phyloP scores from a whole-genome alignment of 1,140 invertebrate genomes.

The Eriocheir sinensis region DNA sequence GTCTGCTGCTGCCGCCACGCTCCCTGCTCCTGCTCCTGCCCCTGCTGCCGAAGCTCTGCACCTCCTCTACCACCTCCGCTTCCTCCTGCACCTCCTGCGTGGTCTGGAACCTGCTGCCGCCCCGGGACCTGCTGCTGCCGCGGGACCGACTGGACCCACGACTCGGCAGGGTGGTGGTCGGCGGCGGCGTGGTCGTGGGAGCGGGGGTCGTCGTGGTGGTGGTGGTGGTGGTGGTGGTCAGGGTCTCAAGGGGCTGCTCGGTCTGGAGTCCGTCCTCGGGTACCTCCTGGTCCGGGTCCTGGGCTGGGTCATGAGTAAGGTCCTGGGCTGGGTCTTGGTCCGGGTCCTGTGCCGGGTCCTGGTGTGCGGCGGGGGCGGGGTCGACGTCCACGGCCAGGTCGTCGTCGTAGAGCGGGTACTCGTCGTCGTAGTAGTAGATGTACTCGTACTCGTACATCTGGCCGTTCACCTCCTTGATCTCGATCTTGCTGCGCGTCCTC shows the following conservation, averaged over 20 bases:
- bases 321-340: no score
- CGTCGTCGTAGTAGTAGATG: constrained; percentile 77
- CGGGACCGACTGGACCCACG: constrained; percentile 9
- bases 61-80: not conserved
- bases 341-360: not conserved
- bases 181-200: constrained; percentile 64
- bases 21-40: constrained; percentile 27
- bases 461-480: constrained; percentile 78
- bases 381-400: constrained; percentile 45
- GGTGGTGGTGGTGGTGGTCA: constrained; percentile 64
- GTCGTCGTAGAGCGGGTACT: constrained; percentile 72
- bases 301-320: no score
- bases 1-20: not conserved
- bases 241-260: constrained; percentile 3
- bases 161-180: constrained; percentile 48
- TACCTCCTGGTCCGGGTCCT: not conserved
- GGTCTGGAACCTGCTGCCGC: constrained; percentile 29
- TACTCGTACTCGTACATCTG: constrained; percentile 78
- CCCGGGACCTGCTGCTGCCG: constrained; percentile 45
- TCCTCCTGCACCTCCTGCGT: not conserved
- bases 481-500: constrained; percentile 75
- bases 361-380: not conserved
- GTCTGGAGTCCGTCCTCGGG: constrained; percentile 35
- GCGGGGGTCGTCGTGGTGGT: constrained; percentile 68
- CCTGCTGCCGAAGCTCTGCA: not conserved